A percentile compares a stretch with the other conserved stretches of the same genome.
Evolutionary conservation across 2,888 invertebrate genomes (phyloP).

Genomic region (Esperia sulphurella): DNA sequence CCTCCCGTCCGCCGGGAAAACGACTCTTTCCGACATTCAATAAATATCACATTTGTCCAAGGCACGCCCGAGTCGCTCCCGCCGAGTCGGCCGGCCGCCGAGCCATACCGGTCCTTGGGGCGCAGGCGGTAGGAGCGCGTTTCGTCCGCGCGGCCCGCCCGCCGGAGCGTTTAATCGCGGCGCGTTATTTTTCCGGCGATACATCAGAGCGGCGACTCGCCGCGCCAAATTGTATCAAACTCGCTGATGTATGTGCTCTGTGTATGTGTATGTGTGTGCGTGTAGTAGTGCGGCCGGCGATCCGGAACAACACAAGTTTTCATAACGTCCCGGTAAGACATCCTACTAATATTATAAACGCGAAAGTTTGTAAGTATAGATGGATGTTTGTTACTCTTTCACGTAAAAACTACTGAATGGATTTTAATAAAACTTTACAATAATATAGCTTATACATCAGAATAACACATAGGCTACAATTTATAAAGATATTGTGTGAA

Average conservation of each 20-base stretch:
- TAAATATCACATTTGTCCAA: conserved; percentile 3
- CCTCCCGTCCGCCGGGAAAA: conserved; percentile 9
- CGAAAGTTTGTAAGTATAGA: too few species aligned
- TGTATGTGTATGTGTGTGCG: conserved; percentile 1
- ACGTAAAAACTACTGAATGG: too few species aligned
- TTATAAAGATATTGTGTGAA: too few species aligned
- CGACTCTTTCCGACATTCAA: conserved; percentile 6
- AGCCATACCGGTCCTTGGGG: conserved; percentile 15
- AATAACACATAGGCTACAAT: too few species aligned
- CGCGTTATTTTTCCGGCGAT: conserved; percentile 67
- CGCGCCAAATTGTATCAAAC: conserved; percentile 69
- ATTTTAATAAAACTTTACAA: too few species aligned
- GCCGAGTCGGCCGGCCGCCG: conserved; percentile 13
- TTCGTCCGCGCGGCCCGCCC: neutral
- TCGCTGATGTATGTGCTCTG: conserved; percentile 48
- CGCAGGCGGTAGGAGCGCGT: too few species aligned
- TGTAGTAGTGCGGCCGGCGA: too few species aligned
- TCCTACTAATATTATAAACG: too few species aligned
- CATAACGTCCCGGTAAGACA: too few species aligned
- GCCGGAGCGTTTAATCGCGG: conserved; percentile 50
- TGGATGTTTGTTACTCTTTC: too few species aligned
- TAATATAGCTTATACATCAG: too few species aligned
- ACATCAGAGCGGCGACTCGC: conserved; percentile 66
- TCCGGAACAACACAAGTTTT: too few species aligned
- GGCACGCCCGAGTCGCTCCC: neutral